These are phyloP conservation scores for Hydra vulgaris DNA, from an alignment of 30 jellyfish, hydroid and myxozoan species.

Conservation along the genomic window DNA sequence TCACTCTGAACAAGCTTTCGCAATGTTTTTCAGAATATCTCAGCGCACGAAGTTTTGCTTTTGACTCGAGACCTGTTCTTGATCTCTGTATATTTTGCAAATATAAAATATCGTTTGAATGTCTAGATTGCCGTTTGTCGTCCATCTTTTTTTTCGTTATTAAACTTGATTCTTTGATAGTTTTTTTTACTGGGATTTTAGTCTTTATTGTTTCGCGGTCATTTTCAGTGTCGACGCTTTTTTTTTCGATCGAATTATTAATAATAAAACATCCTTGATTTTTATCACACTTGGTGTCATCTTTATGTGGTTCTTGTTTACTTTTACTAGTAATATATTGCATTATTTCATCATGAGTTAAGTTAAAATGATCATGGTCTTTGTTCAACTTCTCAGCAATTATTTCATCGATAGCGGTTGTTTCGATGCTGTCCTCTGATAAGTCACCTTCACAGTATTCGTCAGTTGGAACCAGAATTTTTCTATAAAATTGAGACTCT, in stretches of 20 bases:
- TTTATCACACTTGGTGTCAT: background rate
- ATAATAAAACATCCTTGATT: background rate
- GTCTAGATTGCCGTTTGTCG: background rate
- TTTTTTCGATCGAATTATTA: background rate
- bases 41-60: background rate
- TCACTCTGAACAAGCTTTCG: background rate
- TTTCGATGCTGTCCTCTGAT: conserved; percentile 1
- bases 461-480: conserved; percentile 15
- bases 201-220: no score
- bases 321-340: background rate
- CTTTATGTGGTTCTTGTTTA: background rate
- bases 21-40: background rate
- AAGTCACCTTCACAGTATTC: background rate
- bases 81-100: no score
- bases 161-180: no score
- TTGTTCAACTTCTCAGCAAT: background rate
- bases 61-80: background rate
- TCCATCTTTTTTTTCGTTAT: no score
- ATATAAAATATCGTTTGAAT: background rate
- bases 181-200: no score
- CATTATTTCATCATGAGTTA: conserved; percentile 12
- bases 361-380: background rate
- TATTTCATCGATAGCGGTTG: background rate
- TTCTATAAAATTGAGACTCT: conserved; percentile 56
- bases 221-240: background rate